Evolutionary conservation across 2,113 vertebrate genomes (phyloP).

Genomic region (Lophius piscatorius): DNA sequence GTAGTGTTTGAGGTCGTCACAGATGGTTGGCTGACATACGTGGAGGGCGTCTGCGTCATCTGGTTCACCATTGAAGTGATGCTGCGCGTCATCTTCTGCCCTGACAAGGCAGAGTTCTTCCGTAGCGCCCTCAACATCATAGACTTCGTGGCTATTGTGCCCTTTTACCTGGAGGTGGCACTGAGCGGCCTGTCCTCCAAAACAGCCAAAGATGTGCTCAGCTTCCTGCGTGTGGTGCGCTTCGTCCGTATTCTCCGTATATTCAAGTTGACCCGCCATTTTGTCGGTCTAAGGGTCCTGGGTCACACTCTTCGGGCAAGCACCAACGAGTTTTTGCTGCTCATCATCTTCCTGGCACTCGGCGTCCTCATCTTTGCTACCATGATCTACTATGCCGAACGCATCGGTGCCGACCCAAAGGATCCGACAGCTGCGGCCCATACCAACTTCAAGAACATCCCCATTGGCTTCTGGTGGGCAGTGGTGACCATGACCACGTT

Average conservation of each 20-base stretch:
- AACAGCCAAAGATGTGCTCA: conserved; percentile 93
- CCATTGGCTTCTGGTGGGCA: conserved; percentile 99
- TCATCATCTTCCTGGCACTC: conserved; percentile 94
- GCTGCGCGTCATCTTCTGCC: conserved; percentile 93
- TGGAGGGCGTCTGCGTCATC: conserved; percentile 95
- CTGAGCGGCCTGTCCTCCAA: conserved; percentile 90
- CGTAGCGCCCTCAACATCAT: conserved; percentile 95
- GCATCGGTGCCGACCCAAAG: conserved; percentile 88
- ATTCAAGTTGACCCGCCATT: conserved; percentile 94
- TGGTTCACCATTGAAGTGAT: conserved; percentile 99
- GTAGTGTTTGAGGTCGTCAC: conserved; percentile 89
- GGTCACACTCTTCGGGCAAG: conserved; percentile 92
- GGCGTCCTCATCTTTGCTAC: conserved; percentile 98
- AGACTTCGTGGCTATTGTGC: conserved; percentile 95
- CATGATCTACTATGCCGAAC: conserved; percentile 98
- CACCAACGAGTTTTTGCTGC: conserved; percentile 95
- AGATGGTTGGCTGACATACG: conserved; percentile 93
- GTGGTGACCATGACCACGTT: conserved; percentile 99
- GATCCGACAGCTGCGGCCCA: conserved; percentile 88
- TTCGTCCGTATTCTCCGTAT: conserved; percentile 94
- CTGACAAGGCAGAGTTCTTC: conserved; percentile 93
- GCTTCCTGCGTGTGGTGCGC: conserved; percentile 91
- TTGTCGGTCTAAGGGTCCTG: conserved; percentile 90
- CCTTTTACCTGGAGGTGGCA: conserved; percentile 93
- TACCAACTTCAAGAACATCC: conserved; percentile 98